Percentiles rank a stretch among this genome's conserved stretches.
phyloP scores from a whole-genome alignment of 2,797 vertebrate species.

The Cyprinella venusta region DNA sequence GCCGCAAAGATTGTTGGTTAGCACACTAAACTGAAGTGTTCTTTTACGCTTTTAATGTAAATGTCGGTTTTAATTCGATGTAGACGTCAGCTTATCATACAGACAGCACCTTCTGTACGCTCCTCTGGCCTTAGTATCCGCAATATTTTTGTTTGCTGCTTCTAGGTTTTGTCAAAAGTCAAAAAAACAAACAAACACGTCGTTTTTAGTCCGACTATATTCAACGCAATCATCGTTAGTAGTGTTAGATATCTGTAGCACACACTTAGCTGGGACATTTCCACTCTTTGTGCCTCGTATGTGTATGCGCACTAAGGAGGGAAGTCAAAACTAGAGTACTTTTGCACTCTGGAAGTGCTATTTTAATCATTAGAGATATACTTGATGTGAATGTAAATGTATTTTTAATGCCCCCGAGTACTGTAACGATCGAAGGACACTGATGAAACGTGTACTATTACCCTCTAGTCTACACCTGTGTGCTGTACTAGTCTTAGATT shows the following conservation, averaged over 20 bases:
- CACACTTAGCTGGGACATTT: constrained; percentile 22
- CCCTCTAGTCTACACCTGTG: constrained; percentile 45
- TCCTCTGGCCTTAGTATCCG: constrained; percentile 39
- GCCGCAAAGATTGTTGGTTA: constrained; percentile 25
- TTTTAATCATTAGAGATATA: constrained; percentile 55
- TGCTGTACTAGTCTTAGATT: constrained; percentile 58
- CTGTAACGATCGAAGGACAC: constrained; percentile 43
- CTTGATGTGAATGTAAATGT: constrained; percentile 60
- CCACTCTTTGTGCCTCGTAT: constrained; percentile 46
- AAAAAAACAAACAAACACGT: constrained; percentile 17
- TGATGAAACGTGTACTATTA: constrained; percentile 44
- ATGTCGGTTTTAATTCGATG: constrained; percentile 34
- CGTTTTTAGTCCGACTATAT: constrained; percentile 40
- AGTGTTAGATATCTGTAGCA: constrained; percentile 21
- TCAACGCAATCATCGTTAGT: constrained; percentile 31
- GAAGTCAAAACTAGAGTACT: constrained; percentile 5
- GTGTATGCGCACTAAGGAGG: constrained; percentile 37
- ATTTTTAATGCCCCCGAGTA: constrained; percentile 46
- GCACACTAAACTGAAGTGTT: constrained; percentile 1
- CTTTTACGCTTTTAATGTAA: constrained; percentile 41
- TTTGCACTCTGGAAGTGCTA: constrained; percentile 58
- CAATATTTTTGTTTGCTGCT: constrained; percentile 55
- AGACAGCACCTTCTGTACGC: constrained; percentile 38
- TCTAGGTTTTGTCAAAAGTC: constrained; percentile 39
- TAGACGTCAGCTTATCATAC: constrained; percentile 30